Conservation (phyloP, 1,140 invertebrate genomes). For the Leptoteleia sp. region DNA sequence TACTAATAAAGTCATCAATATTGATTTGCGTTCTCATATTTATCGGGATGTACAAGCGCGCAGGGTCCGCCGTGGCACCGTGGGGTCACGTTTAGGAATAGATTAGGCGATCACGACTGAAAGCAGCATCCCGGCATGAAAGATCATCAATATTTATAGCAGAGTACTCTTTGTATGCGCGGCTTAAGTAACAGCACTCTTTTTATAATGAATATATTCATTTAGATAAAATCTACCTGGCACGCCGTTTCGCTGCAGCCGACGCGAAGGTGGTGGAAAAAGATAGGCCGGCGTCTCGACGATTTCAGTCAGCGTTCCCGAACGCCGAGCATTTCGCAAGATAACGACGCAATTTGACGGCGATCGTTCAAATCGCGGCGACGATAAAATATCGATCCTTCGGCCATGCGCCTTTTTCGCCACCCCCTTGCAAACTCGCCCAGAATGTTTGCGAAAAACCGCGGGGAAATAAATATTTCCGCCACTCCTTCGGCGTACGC, state of each 20-base stretch:
- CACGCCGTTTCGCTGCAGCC: slow-evolving; percentile 46
- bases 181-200: slow-evolving; percentile 68
- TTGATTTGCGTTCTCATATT: slow-evolving; percentile 71
- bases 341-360: slow-evolving; percentile 29
- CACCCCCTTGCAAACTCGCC: not conserved
- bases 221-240: slow-evolving; percentile 72
- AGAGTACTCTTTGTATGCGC: slow-evolving; percentile 69
- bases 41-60: slow-evolving; percentile 74
- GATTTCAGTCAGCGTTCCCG: slow-evolving; percentile 48
- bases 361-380: slow-evolving; percentile 2
- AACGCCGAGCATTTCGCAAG: slow-evolving; percentile 35
- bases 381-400: slow-evolving; percentile 5
- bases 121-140: slow-evolving; percentile 63
- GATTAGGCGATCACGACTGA: slow-evolving; percentile 78
- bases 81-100: slow-evolving; percentile 77
- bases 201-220: slow-evolving; percentile 73
- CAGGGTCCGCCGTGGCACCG: slow-evolving; percentile 67
- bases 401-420: too few species aligned
- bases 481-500: too few species aligned
- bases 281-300: slow-evolving; percentile 40
- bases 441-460: slow-evolving; percentile 22
- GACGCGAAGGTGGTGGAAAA: slow-evolving; percentile 34
- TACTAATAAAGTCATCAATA: slow-evolving; percentile 81
- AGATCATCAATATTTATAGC: slow-evolving; percentile 74
- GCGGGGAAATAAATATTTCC: slow-evolving; percentile 13